Evolutionary conservation across 2,113 vertebrate genomes (phyloP), one percentile per base, ranked within the genome.

Genomic region (Microcebus tavaratra): DNA sequence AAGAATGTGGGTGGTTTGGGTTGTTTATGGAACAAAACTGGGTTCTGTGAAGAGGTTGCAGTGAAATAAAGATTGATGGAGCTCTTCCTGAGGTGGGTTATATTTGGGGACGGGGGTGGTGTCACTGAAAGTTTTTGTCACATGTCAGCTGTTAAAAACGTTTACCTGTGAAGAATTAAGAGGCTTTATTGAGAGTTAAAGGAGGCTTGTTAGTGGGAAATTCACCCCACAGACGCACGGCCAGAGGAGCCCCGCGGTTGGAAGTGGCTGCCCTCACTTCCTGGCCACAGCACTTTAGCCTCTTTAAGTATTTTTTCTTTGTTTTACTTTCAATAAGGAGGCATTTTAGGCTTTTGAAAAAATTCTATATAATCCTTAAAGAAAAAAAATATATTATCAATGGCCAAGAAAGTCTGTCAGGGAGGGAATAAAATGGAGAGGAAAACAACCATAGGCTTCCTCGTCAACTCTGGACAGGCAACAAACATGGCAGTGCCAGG

Each of bases 141-240:
- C 27, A 12, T 48, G 13, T 23, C 96, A 59, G 36, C 23, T 95
- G 70, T 70, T 34, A 25, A 86, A 91, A 65, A 83, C 36, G 48
- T 75, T 79, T 50, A 27, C 57, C 2, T 25, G 3, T 48, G 70
- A 70, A 29, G 87, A 25, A n/a, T 31, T 55, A 34, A 45, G 57
- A 73, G 31, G 27, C 27, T 50, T 53, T 75, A n/a, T 0, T 72
- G 88, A 73, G 65, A 34, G 36, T 42, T 27, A 34, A 15, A 61
- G 78, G 10, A 29, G 29, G 63, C 11, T 63, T 72, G 31, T n/a
- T 21, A 18, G 50, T 48, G 53, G 80, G 53, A 73, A 29, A 1
- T 8, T 34, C 4, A 2, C 3, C n/a, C 31, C 6, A 2, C 8
- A 53, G 59, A 9, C 3, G 2, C 5, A 8, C 0, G 29, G 11